phyloP scores from a whole-genome alignment of 2,888 invertebrate genomes.

The Apeira syringaria region DNA sequence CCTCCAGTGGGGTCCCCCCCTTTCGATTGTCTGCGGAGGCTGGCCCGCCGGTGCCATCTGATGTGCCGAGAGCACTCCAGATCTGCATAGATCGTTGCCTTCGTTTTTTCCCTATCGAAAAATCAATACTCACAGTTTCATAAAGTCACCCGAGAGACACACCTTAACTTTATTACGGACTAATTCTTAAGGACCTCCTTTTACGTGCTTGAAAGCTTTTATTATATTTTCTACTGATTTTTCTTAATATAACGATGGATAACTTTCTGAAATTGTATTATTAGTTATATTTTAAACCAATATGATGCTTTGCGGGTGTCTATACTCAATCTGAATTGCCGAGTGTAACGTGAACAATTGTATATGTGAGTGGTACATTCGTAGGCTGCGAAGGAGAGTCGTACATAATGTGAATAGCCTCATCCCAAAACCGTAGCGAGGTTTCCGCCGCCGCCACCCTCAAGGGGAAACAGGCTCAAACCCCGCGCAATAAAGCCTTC shows the following conservation, averaged over 20 bases:
- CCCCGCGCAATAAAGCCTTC: constrained; percentile 80
- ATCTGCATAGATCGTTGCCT: constrained; percentile 84
- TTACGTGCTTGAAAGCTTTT: constrained; percentile 30
- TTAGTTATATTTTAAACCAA: constrained; percentile 8
- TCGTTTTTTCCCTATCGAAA: constrained; percentile 83
- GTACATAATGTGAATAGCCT: constrained; percentile 75
- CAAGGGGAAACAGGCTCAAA: constrained; percentile 81
- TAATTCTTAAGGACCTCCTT: constrained; percentile 41
- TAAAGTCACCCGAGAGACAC: constrained; percentile 71
- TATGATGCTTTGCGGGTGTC: background rate
- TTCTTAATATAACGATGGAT: constrained; percentile 14
- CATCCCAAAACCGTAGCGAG: constrained; percentile 72
- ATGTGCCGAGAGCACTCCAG: constrained; percentile 84
- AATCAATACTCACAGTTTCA: constrained; percentile 80
- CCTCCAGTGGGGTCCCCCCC: constrained; percentile 70
- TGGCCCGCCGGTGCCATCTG: constrained; percentile 83
- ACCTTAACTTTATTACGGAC: constrained; percentile 67
- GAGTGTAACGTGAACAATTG: constrained; percentile 27
- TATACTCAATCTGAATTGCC: constrained; percentile 5
- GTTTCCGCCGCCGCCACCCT: constrained; percentile 72
- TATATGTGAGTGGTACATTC: constrained; percentile 49
- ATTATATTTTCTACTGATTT: constrained; percentile 22
- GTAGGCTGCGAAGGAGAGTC: constrained; percentile 56
- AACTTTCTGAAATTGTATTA: constrained; percentile 16
- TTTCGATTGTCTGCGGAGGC: constrained; percentile 84